A percentile compares a stretch with the other conserved stretches of the same genome.
Evolutionary conservation across 2,797 vertebrate genomes (phyloP).

Genomic region (Channallabes apus): DNA sequence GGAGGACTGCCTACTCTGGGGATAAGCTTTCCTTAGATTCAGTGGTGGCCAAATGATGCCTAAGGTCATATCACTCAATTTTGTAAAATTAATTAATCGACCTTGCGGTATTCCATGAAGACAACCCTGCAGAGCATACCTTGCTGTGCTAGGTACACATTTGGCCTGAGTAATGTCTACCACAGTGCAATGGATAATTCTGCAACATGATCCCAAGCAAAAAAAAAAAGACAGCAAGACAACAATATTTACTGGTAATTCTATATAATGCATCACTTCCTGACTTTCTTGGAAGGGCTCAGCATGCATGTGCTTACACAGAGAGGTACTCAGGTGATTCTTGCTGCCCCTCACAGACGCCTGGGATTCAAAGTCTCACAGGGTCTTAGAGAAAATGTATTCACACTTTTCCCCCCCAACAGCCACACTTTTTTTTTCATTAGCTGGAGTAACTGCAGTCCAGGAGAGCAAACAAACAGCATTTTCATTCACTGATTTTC

Average conservation of each 20-base stretch:
- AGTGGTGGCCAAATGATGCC: not conserved
- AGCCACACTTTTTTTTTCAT: not conserved
- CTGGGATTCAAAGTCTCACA: not conserved
- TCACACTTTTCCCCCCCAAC: no score
- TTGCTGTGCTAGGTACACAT: not conserved
- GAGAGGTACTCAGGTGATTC: not conserved
- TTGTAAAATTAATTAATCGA: not conserved
- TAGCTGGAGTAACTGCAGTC: not conserved
- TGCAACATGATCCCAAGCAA: not conserved
- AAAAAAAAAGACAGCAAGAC: not conserved
- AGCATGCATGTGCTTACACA: not conserved
- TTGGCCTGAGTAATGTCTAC: not conserved
- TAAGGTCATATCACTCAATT: slow-evolving; percentile 2
- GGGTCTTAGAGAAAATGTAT: not conserved
- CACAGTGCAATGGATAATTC: not conserved
- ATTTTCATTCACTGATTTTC: not conserved
- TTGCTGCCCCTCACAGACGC: not conserved
- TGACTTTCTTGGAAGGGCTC: not conserved
- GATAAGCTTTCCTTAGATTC: not conserved
- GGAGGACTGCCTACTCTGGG: not conserved
- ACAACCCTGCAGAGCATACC: not conserved
- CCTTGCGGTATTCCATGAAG: not conserved
- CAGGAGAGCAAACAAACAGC: not conserved
- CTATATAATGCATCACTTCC: not conserved
- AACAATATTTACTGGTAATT: not conserved